Base-by-base conservation (phyloP, 2,797 vertebrate genomes). In the Craterocephalus amniculus region DNA sequence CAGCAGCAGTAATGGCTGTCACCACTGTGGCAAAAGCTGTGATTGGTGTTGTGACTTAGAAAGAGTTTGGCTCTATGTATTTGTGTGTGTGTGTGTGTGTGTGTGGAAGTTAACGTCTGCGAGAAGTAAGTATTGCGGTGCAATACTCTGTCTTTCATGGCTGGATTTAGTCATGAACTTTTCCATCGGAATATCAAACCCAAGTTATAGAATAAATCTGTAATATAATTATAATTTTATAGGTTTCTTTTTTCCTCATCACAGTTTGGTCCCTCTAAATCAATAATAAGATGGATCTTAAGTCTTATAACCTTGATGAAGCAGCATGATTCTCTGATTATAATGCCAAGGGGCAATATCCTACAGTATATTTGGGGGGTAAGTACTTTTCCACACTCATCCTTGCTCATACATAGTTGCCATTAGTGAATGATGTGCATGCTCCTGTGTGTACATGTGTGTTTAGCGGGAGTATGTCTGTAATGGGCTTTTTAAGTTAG, bases 131-230 rank as follows among this genome's bases (percentile, higher is more conserved):
- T 79, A 87, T 74, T 80, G 84, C 31, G 70, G 80, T 52, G 58
- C 52, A n/a, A 74, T 49, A 70, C 74, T 86, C 79, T 71, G 75
- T 77, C 78, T 86, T 89, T 90, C 78, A 89, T 80, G 81, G 78
- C 69, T 70, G 67, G 67, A 76, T 89, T 87, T 83, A 90, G 83
- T 90, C 83, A 78, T 91, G 76, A 85, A 87, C 81, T 90, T 92
- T 91, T 90, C 90, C 90, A 90, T 67, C 70, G 78, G 85, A 91
- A 89, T 89, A 91, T 89, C 85, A 87, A 88, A 83, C 79, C 72
- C 83, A 80, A 76, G 77, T 87, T 86, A 86, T 74, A 83, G 84
- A 87, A 91, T 85, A 77, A 88, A 86, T 85, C 76, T 83, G 79
- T 84, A 81, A 84, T 81, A 81, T 80, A 86, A 91, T 89, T 87